A percentile compares a stretch with the other conserved stretches of the same genome.
These are phyloP conservation scores for Ceraclea dissimilis DNA, from an alignment of 2,888 invertebrate species.

Conservation along the genomic window DNA sequence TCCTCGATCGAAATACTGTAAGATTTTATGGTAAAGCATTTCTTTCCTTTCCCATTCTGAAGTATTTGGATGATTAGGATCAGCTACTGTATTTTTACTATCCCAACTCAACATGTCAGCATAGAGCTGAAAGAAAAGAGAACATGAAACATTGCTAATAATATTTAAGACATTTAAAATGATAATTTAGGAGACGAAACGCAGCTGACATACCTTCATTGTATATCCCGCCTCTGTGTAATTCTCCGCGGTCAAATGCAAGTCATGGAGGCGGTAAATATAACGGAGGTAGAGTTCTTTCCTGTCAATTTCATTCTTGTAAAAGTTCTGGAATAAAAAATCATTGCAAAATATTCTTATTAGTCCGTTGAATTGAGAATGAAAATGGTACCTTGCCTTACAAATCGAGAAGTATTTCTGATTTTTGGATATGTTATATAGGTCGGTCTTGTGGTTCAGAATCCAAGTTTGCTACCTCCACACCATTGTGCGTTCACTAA, in stretches of 20 bases:
- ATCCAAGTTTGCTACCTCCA: too few relatives aligned
- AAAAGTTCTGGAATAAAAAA: conserved; percentile 74
- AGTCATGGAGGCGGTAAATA: conserved; percentile 88
- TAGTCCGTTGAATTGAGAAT: too few relatives aligned
- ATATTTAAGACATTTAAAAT: conserved; percentile 2
- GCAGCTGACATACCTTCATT: conserved; percentile 59
- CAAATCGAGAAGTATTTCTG: too few relatives aligned
- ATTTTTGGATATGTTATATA: too few relatives aligned
- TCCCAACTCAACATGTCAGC: conserved; percentile 86
- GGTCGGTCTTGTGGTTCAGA: too few relatives aligned
- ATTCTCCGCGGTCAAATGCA: conserved; percentile 87
- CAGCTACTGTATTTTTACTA: conserved; percentile 56
- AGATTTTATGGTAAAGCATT: conserved; percentile 77
- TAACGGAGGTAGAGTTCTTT: conserved; percentile 94
- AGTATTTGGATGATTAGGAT: conserved; percentile 64
- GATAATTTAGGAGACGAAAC: too few relatives aligned
- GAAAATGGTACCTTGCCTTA: too few relatives aligned
- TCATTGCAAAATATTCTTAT: neutral
- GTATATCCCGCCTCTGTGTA: conserved; percentile 94
- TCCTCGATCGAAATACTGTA: conserved; percentile 88
- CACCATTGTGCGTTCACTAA: too few relatives aligned
- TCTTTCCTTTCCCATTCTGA: conserved; percentile 89
- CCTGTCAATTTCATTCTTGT: conserved; percentile 90
- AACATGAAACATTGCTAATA: neutral
- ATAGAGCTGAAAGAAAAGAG: conserved; percentile 51